These are phyloP conservation scores for Cabera pusaria DNA, from an alignment of 2,888 invertebrate species.

Conservation along the genomic window DNA sequence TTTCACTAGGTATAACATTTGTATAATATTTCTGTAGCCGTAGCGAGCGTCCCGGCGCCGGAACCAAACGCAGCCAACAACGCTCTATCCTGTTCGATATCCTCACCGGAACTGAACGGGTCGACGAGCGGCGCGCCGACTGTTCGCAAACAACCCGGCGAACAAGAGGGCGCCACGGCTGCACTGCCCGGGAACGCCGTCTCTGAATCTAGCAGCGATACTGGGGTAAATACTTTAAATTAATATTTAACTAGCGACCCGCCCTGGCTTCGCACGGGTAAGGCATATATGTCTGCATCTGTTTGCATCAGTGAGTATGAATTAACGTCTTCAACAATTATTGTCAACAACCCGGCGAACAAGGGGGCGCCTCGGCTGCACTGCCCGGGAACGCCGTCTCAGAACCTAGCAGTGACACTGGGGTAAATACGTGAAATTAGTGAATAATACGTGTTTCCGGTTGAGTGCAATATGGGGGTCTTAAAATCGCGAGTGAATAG, in stretches of 20 bases:
- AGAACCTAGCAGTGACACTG: slow-evolving; percentile 73
- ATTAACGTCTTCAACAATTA: too few species aligned
- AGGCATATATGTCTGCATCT: too few species aligned
- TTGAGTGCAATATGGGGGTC: too few species aligned
- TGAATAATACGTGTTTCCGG: too few species aligned
- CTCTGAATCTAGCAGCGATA: slow-evolving; percentile 73
- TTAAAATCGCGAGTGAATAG: too few species aligned
- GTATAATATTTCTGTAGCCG: slow-evolving; percentile 42
- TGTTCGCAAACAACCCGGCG: slow-evolving; percentile 27
- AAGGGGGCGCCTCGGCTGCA: not conserved
- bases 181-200: slow-evolving; percentile 35
- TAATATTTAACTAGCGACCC: too few species aligned
- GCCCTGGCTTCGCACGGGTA: too few species aligned
- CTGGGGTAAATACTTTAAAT: too few species aligned
- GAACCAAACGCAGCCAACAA: slow-evolving; percentile 43
- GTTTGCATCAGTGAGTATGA: too few species aligned
- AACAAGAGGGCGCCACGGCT: slow-evolving; percentile 23
- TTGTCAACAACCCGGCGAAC: too few species aligned
- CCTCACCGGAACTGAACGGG: slow-evolving; percentile 72
- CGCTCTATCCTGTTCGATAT: slow-evolving; percentile 65
- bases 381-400: slow-evolving; percentile 35
- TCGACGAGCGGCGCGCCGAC: slow-evolving; percentile 22
- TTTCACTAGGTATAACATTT: too few species aligned
- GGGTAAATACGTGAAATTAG: too few species aligned
- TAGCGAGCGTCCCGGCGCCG: slow-evolving; percentile 56